A percentile compares a stretch with the other conserved stretches of the same genome.
Evolutionary conservation across 2,113 vertebrate species (phyloP).

Genomic region (Cyprinodon brontotheroides): DNA sequence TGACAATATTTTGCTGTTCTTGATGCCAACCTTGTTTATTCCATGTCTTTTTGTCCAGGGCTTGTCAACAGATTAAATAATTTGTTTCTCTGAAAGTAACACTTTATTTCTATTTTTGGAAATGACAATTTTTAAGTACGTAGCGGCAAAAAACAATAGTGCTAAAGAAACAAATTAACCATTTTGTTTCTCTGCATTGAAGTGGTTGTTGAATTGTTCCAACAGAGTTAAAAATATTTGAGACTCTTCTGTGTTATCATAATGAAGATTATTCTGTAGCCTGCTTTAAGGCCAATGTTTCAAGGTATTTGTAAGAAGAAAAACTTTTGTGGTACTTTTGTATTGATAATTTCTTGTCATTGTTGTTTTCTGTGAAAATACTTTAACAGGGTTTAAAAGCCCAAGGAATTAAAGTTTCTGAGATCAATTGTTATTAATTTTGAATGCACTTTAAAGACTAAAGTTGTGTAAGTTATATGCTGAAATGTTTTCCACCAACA

Average conservation of each 20-base stretch:
- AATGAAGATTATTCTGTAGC: conserved; percentile 74
- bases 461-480: conserved; percentile 48
- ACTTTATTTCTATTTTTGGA: conserved; percentile 35
- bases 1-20: conserved; percentile 67
- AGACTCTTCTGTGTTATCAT: conserved; percentile 74
- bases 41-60: conserved; percentile 52
- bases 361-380: conserved; percentile 72
- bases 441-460: conserved; percentile 53
- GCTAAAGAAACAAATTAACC: conserved; percentile 52
- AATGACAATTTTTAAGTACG: conserved; percentile 32
- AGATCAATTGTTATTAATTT: conserved; percentile 62
- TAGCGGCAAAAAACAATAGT: conserved; percentile 25
- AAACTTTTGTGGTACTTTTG: conserved; percentile 62
- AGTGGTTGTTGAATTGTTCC: conserved; percentile 63
- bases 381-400: conserved; percentile 55
- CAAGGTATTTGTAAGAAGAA: conserved; percentile 52
- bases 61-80: conserved; percentile 34
- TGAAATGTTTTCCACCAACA: conserved; percentile 52
- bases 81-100: conserved; percentile 54
- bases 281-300: conserved; percentile 67
- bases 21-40: conserved; percentile 57
- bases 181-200: conserved; percentile 57
- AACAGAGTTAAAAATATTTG: conserved; percentile 35
- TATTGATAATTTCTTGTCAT: conserved; percentile 63
- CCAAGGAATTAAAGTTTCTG: conserved; percentile 53